phyloP scores from a whole-genome alignment of 2,113 vertebrate genomes.

The Chaenogobius annularis region DNA sequence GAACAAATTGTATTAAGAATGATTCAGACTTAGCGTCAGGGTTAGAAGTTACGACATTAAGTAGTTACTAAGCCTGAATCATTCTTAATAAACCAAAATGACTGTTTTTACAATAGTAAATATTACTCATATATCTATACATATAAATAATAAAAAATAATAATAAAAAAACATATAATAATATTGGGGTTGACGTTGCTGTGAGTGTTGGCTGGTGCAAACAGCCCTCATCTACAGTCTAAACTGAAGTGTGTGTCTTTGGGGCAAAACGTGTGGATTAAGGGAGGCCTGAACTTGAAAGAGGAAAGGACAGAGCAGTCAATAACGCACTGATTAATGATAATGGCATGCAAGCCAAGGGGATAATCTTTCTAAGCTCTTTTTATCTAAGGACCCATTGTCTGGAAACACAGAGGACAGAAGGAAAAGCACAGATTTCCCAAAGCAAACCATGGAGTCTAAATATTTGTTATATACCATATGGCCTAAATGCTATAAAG shows the following conservation, averaged over 20 bases:
- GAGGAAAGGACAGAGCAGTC: conserved; percentile 82
- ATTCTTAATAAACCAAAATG: too few species aligned
- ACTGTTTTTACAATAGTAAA: too few species aligned
- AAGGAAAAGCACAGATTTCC: conserved; percentile 66
- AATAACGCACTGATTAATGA: conserved; percentile 87
- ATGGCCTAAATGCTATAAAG: not conserved
- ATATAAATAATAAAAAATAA: too few species aligned
- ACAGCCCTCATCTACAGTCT: conserved; percentile 56
- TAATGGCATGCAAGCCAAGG: conserved; percentile 83
- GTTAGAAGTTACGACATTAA: too few species aligned
- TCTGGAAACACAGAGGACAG: conserved; percentile 71
- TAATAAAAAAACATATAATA: too few species aligned
- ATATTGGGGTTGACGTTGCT: conserved; percentile 46
- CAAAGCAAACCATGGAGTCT: conserved; percentile 46
- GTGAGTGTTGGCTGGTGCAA: conserved; percentile 53
- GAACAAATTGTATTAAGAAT: too few species aligned
- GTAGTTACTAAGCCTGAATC: too few species aligned
- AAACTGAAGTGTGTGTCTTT: conserved; percentile 68
- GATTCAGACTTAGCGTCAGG: too few species aligned
- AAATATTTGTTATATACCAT: conserved; percentile 55
- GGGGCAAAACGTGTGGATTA: conserved; percentile 79
- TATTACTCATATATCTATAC: too few species aligned
- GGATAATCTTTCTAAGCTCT: conserved; percentile 86
- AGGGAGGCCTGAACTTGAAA: conserved; percentile 83
- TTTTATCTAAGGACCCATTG: conserved; percentile 81